These are phyloP conservation scores for Rotaria socialis DNA, from an alignment of 2,888 invertebrate genomes.

Conservation along the genomic window DNA sequence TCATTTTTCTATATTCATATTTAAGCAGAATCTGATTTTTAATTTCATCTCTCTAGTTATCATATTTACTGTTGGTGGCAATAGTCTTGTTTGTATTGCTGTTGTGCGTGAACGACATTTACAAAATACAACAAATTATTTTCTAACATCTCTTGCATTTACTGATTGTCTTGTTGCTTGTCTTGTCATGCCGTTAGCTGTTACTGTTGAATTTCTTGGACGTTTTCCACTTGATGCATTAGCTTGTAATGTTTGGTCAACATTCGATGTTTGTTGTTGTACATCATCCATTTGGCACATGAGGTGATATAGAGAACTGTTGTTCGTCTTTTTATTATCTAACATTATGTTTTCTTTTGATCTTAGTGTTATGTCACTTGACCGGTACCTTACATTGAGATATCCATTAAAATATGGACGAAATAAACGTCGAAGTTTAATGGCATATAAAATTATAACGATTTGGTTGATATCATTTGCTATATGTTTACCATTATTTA, in stretches of 20 bases:
- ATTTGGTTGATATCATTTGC: constrained; percentile 80
- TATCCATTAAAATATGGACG: constrained; percentile 73
- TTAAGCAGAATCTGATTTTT: background rate
- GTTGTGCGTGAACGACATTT: constrained; percentile 80
- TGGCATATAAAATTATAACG: constrained; percentile 75
- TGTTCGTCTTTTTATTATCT: background rate
- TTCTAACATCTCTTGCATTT: constrained; percentile 82
- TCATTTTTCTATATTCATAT: too few species aligned
- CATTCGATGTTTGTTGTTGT: constrained; percentile 63
- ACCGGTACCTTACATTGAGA: constrained; percentile 77
- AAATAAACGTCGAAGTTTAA: constrained; percentile 56
- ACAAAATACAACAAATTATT: constrained; percentile 92
- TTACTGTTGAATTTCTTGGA: constrained; percentile 87
- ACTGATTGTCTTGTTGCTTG: constrained; percentile 86
- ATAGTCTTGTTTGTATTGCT: constrained; percentile 85
- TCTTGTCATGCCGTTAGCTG: constrained; percentile 90
- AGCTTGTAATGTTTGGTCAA: constrained; percentile 15
- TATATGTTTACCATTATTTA: constrained; percentile 60
- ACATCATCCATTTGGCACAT: constrained; percentile 64
- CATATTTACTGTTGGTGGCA: constrained; percentile 65
- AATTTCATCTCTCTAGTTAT: constrained; percentile 36
- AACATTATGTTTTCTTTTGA: background rate
- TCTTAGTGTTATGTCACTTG: constrained; percentile 62
- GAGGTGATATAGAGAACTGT: constrained; percentile 49
- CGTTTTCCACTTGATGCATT: constrained; percentile 59